Conservation (phyloP, 2,113 vertebrate species). For the Pionites leucogaster region DNA sequence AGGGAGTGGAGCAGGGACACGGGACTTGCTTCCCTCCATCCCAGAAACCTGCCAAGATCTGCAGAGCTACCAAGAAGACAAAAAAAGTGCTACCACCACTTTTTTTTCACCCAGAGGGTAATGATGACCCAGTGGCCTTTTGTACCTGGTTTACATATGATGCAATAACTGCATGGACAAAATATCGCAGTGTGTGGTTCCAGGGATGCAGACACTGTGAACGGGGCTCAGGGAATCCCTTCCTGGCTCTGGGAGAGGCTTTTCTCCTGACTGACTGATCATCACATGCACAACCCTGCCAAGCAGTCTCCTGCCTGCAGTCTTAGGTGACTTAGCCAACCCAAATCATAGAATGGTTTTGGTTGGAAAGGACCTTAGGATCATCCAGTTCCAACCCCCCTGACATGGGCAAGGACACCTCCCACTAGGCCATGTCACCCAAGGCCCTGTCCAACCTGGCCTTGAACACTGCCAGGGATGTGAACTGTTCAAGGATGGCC, state of each 20-base stretch:
- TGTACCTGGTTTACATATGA: rapidly evolving
- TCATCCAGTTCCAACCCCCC: not conserved
- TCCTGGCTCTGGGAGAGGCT: not conserved
- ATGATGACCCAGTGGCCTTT: not conserved
- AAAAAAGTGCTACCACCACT: not conserved
- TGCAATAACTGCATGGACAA: not conserved
- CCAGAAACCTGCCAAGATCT: not conserved
- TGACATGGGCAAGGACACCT: not conserved
- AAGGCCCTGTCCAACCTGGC: not conserved
- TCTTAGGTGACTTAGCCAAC: not conserved
- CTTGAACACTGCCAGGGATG: not conserved
- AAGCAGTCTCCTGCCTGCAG: not conserved
- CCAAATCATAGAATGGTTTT: not conserved
- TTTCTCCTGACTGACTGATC: not conserved
- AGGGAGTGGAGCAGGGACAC: not conserved
- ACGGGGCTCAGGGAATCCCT: not conserved
- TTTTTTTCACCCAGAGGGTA: not conserved
- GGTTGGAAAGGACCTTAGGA: not conserved
- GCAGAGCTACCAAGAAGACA: not conserved
- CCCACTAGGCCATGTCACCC: not conserved
- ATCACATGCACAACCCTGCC: not conserved
- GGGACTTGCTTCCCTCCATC: not conserved
- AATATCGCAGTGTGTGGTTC: rapidly evolving
- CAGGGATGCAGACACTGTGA: not conserved
- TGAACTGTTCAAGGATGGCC: not conserved